A percentile compares a stretch with the other conserved stretches of the same genome.
Conservation (phyloP, 1,140 invertebrate species). For the Ditylenchus dipsaci region DNA sequence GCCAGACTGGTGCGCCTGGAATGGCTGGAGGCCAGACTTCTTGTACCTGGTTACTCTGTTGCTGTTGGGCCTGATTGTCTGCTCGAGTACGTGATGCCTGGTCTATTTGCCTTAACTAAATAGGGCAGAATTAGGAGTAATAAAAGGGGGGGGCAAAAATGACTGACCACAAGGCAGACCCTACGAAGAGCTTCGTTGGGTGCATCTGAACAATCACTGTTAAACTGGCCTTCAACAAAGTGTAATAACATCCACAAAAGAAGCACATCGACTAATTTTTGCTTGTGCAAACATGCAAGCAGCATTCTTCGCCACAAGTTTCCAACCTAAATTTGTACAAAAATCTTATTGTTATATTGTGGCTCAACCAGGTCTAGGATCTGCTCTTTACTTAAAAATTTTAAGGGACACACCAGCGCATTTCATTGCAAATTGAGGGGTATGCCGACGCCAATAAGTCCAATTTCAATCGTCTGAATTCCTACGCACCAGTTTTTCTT, state of each 20-base stretch:
- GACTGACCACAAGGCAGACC: background rate
- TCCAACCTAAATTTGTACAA: too few relatives aligned
- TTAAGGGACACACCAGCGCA: too few relatives aligned
- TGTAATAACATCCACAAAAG: background rate
- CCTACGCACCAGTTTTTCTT: too few relatives aligned
- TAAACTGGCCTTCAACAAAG: background rate
- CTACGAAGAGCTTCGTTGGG: background rate
- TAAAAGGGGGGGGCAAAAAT: background rate
- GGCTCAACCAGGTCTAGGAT: too few relatives aligned
- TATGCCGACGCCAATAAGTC: too few relatives aligned
- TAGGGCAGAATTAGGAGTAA: background rate
- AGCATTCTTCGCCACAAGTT: too few relatives aligned
- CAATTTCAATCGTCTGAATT: too few relatives aligned
- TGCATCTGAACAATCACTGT: background rate
- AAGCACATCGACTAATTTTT: background rate
- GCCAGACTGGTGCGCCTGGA: conserved; percentile 52
- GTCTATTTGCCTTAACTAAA: background rate
- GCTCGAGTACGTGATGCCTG: background rate
- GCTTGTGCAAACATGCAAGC: too few relatives aligned
- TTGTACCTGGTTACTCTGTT: background rate
- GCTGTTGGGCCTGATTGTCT: background rate
- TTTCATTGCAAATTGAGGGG: too few relatives aligned
- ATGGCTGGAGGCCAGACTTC: conserved; percentile 37
- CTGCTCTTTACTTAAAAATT: too few relatives aligned
- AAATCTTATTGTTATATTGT: too few relatives aligned